A percentile compares a stretch with the other conserved stretches of the same genome.
Conservation (phyloP, 2,113 vertebrate genomes). For the Pelodiscus sinensis region DNA sequence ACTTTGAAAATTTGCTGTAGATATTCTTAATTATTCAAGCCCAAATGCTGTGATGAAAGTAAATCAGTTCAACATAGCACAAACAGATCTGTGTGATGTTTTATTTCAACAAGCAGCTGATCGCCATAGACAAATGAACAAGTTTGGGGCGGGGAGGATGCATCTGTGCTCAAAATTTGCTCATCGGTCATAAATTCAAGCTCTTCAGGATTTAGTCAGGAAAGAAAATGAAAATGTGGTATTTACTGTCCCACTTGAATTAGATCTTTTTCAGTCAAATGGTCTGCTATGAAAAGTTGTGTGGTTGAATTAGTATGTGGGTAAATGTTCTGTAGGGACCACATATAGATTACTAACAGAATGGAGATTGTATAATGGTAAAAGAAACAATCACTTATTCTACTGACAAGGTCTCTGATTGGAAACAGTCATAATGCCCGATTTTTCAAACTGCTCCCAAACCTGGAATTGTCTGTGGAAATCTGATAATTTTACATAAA, state of each 20-base stretch:
- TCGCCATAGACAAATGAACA: not conserved
- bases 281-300: not conserved
- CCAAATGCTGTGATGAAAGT: not conserved
- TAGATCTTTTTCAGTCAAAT: not conserved
- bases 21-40: conserved; percentile 34
- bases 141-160: not conserved
- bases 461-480: not conserved
- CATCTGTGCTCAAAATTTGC: not conserved
- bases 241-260: not conserved
- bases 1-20: not conserved
- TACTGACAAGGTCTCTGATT: not conserved
- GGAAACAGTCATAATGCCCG: not conserved
- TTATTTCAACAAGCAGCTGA: not conserved
- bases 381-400: not conserved
- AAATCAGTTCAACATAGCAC: not conserved
- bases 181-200: not conserved
- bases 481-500: not conserved
- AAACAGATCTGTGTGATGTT: not conserved
- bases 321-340: not conserved
- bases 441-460: not conserved
- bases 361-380: not conserved
- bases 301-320: not conserved
- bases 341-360: not conserved
- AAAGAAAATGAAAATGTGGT: not conserved
- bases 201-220: not conserved